These are phyloP conservation scores for Drosophila seguyi DNA, from an alignment of 1,140 invertebrate genomes.

Conservation along the genomic window DNA sequence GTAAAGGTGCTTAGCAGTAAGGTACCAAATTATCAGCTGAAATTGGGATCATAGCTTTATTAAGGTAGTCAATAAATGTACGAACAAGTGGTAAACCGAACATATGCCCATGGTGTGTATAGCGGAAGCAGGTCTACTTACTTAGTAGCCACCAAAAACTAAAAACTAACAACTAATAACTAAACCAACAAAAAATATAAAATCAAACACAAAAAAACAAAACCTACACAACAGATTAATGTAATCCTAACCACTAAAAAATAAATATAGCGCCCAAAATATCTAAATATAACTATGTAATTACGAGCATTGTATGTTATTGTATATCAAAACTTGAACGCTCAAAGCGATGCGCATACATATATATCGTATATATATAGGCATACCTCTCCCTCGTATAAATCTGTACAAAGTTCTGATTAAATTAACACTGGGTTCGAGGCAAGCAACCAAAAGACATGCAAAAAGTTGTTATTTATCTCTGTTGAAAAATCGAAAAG, in stretches of 20 bases:
- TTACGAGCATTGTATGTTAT: constrained; percentile 43
- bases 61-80: constrained; percentile 84
- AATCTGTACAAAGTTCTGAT: constrained; percentile 45
- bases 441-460: constrained; percentile 26
- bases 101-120: constrained; percentile 29
- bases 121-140: constrained; percentile 42
- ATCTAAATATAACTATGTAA: constrained; percentile 24
- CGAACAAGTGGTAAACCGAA: constrained; percentile 34
- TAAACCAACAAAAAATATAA: background rate
- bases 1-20: constrained; percentile 85
- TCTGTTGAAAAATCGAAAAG: constrained; percentile 37
- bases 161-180: constrained; percentile 22
- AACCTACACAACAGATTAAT: constrained; percentile 39
- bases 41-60: constrained; percentile 86
- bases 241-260: constrained; percentile 36
- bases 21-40: constrained; percentile 86
- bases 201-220: constrained; percentile 21
- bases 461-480: constrained; percentile 52
- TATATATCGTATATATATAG: constrained; percentile 43
- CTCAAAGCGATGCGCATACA: constrained; percentile 72
- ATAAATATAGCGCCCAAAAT: constrained; percentile 41
- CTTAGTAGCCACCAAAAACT: constrained; percentile 28
- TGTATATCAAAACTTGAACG: constrained; percentile 64
- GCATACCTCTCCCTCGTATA: constrained; percentile 27
- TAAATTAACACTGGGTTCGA: constrained; percentile 27